Base-by-base conservation (phyloP, 2,888 invertebrate genomes). In the Frankliniella intonsa region DNA sequence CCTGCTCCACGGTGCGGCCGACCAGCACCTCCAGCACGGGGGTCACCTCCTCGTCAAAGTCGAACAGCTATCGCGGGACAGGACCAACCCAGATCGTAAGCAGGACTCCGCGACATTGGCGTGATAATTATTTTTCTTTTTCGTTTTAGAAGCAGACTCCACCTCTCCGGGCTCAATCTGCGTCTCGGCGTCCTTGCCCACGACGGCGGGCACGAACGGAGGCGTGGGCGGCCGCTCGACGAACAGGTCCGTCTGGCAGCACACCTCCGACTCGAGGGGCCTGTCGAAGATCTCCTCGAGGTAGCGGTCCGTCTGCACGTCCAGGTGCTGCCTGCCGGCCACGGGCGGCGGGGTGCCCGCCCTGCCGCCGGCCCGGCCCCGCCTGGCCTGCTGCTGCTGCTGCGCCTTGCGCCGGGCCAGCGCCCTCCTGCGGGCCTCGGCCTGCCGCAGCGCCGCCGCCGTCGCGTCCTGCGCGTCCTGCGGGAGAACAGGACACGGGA, bases 141-240 rank as follows among this genome's bases (percentile, higher is more conserved):
- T 38, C 38, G 38, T 2, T 38, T 55, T 82, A 88, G 19, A 5
- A 38, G 38, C 38, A 38, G 38, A 38, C 85, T 92, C 91, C 88
- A 93, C 95, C 87, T 98, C 97, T 82, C 96, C 97, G 2, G 96
- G 95, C 86, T 92, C 92, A 84, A 98, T 96, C 90, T 98, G 97
- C 80, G 98, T 98, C 86, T 89, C 90, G 10, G 90, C 93, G 88
- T 97, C 96, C 81, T 93, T 90, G 50, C 97, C 97, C 84, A 92
- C 92, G 89, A 94, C 95, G 83, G 92, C 93, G 11, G 95, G 94
- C 84, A 93, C 91, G 88, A 93, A 95, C 69, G 91, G 89, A 0
- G 96, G 96, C 81, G 95, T 94, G 38, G 93, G 91, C 9, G 96
- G 95, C 85, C 94, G 91, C 88, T 97, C 95, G 84, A 94, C 89